Conservation (phyloP, 2,113 vertebrate species). For the Oenanthe melanoleuca region DNA sequence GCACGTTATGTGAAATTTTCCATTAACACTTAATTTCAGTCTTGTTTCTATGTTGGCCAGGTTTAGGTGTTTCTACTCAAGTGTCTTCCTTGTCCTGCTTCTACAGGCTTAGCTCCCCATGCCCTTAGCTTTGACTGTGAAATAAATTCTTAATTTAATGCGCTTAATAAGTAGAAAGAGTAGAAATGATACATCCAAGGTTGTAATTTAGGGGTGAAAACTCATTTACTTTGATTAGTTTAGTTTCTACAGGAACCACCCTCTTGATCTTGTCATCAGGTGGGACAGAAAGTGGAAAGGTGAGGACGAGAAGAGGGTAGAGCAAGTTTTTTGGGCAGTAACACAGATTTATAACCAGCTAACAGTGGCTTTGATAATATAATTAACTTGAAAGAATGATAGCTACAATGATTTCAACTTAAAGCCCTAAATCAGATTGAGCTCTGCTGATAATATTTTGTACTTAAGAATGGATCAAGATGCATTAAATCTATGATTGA, state of each 20-base stretch:
- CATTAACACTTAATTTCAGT: not conserved
- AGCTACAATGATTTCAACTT: not conserved
- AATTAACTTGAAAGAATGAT: not conserved
- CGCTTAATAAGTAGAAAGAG: not conserved
- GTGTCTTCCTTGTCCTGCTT: not conserved
- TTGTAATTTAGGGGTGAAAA: not conserved
- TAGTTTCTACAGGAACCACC: not conserved
- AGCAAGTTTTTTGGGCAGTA: not conserved
- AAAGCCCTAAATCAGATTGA: not conserved
- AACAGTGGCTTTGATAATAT: not conserved
- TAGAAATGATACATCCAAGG: not conserved
- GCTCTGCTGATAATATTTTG: not conserved
- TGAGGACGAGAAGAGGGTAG: not conserved
- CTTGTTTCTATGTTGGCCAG: not conserved
- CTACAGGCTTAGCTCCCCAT: not conserved
- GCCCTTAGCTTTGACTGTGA: not conserved
- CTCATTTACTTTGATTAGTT: not conserved
- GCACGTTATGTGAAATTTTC: not conserved
- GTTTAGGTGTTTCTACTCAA: not conserved
- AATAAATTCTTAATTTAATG: not conserved
- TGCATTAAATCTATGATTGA: not conserved
- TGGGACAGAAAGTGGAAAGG: not conserved
- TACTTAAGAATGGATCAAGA: not conserved
- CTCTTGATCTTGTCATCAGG: not conserved
- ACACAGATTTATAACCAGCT: not conserved